phyloP scores from a whole-genome alignment of 2,888 invertebrate genomes.

The Cecidostiba fungosa region DNA sequence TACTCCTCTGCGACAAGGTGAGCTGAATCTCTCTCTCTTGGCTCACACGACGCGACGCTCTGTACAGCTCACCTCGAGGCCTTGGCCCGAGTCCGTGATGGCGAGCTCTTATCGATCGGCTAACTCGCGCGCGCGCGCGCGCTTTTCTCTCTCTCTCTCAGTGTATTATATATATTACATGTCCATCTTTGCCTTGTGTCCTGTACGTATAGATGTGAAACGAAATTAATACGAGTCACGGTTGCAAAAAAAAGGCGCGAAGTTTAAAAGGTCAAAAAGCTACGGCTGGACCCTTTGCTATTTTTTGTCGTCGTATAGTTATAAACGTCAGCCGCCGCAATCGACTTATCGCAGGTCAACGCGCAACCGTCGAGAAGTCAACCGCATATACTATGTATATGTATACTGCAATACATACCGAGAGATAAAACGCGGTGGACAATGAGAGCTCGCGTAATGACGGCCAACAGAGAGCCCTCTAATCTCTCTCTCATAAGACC shows the following conservation, averaged over 20 bases:
- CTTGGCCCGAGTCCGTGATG: slow-evolving; percentile 34
- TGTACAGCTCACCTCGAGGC: slow-evolving; percentile 16
- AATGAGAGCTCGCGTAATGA: slow-evolving; percentile 30
- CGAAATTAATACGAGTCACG: background rate
- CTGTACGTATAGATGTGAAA: background rate
- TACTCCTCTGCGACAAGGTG: slow-evolving; percentile 14
- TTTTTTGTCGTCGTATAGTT: background rate
- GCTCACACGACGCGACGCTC: background rate
- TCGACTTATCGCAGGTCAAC: slow-evolving; percentile 36
- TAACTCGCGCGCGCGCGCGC: background rate
- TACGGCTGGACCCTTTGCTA: background rate
- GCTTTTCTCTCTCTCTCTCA: background rate
- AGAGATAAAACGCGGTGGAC: background rate
- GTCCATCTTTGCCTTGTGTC: background rate
- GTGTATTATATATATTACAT: background rate
- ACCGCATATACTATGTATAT: background rate
- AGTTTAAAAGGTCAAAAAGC: background rate
- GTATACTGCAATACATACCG: background rate
- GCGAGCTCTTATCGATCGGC: slow-evolving; percentile 37
- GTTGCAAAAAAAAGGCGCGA: background rate
- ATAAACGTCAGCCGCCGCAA: background rate
- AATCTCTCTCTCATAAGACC: background rate
- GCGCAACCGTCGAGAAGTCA: slow-evolving; percentile 50
- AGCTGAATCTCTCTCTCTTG: slow-evolving; percentile 7
- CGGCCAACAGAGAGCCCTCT: slow-evolving; percentile 14